Evolutionary conservation across 2,113 vertebrate genomes (phyloP).

Genomic region (Esox niger): DNA sequence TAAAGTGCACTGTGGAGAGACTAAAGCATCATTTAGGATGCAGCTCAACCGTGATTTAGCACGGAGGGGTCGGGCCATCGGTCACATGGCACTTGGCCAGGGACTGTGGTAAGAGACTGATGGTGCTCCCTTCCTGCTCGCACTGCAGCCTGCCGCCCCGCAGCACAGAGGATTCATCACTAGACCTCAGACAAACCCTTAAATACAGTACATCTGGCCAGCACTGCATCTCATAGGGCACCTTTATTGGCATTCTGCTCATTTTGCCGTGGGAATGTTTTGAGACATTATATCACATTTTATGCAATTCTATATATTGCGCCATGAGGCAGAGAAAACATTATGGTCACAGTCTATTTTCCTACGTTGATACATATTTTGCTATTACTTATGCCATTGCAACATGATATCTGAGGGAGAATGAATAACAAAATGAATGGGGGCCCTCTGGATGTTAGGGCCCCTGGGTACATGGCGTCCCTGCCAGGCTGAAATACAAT

Average conservation of each 20-base stretch:
- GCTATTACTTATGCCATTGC: too few relatives aligned
- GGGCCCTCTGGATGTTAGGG: neutral
- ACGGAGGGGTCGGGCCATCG: conserved; percentile 27
- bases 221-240: neutral
- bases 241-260: neutral
- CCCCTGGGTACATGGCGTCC: too few relatives aligned
- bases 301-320: too few relatives aligned
- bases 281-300: too few relatives aligned
- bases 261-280: too few relatives aligned
- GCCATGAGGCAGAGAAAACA: too few relatives aligned
- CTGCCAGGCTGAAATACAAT: too few relatives aligned
- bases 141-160: neutral
- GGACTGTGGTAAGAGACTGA: conserved; percentile 13
- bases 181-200: neutral
- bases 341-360: too few relatives aligned
- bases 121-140: conserved; percentile 19
- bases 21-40: too few relatives aligned
- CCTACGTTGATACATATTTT: too few relatives aligned
- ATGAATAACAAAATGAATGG: neutral
- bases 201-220: neutral
- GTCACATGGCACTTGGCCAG: conserved; percentile 27
- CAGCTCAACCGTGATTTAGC: conserved; percentile 41
- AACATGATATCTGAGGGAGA: too few relatives aligned
- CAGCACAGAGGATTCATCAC: conserved; percentile 40
- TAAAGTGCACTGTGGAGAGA: too few relatives aligned